Evolutionary conservation across 1,140 invertebrate genomes (phyloP).

Genomic region (Drosophila triauraria): DNA sequence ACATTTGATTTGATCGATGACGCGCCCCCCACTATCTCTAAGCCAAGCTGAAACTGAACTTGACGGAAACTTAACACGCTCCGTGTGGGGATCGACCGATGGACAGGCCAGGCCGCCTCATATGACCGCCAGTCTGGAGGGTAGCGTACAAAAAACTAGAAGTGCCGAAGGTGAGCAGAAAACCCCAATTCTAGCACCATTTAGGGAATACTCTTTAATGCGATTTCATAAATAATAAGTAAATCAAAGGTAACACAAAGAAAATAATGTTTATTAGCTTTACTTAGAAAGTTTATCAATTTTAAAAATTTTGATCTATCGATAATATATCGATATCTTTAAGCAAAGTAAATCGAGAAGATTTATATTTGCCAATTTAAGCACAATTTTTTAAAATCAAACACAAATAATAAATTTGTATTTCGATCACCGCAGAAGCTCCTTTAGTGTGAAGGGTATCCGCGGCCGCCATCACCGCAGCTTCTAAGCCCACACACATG

Average conservation of each 20-base stretch:
- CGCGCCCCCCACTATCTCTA: slow-evolving; percentile 9
- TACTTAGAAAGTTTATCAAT: too few relatives aligned
- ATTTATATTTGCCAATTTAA: too few relatives aligned
- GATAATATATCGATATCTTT: too few relatives aligned
- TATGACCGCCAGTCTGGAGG: neutral
- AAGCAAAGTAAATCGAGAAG: too few relatives aligned
- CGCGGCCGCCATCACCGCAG: neutral
- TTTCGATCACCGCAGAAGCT: neutral
- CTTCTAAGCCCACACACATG: slow-evolving; percentile 2
- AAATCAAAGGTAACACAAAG: too few relatives aligned
- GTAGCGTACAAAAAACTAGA: neutral
- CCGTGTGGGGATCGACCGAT: neutral
- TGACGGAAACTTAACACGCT: slow-evolving; percentile 5
- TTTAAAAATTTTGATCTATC: too few relatives aligned
- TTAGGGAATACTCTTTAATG: neutral
- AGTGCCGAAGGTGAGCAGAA: neutral
- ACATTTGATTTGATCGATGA: slow-evolving; percentile 37
- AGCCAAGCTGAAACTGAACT: slow-evolving; percentile 1
- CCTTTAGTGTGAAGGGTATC: neutral
- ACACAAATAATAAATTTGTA: neutral
- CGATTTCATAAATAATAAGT: too few relatives aligned
- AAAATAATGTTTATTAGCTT: too few relatives aligned
- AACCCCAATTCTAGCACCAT: neutral
- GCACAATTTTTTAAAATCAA: too few relatives aligned
- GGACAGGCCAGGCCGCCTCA: neutral